These are phyloP conservation scores for Myotis yumanensis DNA, from an alignment of 2,113 vertebrate species.

Conservation along the genomic window DNA sequence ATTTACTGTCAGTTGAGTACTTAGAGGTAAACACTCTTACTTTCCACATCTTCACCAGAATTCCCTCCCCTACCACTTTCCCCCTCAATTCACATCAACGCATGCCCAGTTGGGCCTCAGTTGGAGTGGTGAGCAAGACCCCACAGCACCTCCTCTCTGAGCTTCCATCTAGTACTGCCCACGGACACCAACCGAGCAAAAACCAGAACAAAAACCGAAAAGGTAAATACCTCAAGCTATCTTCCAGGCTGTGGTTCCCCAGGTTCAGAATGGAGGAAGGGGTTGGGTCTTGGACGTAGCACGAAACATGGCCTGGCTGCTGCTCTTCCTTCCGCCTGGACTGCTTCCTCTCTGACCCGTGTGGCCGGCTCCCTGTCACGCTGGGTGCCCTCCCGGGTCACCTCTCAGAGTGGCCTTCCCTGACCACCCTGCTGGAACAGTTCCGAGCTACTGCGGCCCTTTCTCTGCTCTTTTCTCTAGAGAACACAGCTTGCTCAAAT, in stretches of 20 bases:
- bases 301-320: background rate
- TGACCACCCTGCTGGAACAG: background rate
- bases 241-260: background rate
- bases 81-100: background rate
- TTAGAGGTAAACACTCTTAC: conserved; percentile 66
- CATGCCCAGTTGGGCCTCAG: background rate
- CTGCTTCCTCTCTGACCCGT: too few species aligned
- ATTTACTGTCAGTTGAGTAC: conserved; percentile 40
- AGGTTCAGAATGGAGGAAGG: background rate
- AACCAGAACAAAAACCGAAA: background rate
- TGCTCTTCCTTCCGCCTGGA: background rate
- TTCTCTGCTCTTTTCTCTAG: background rate
- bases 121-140: background rate
- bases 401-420: background rate
- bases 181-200: background rate
- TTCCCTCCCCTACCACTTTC: conserved; percentile 23
- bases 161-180: background rate
- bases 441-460: background rate
- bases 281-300: background rate
- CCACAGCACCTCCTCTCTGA: background rate
- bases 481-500: background rate
- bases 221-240: background rate
- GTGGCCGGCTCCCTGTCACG: background rate
- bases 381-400: background rate
- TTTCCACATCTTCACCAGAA: conserved; percentile 64